These are phyloP conservation scores for Hermodice carunculata DNA, from an alignment of 2,888 invertebrate genomes.

Conservation along the genomic window DNA sequence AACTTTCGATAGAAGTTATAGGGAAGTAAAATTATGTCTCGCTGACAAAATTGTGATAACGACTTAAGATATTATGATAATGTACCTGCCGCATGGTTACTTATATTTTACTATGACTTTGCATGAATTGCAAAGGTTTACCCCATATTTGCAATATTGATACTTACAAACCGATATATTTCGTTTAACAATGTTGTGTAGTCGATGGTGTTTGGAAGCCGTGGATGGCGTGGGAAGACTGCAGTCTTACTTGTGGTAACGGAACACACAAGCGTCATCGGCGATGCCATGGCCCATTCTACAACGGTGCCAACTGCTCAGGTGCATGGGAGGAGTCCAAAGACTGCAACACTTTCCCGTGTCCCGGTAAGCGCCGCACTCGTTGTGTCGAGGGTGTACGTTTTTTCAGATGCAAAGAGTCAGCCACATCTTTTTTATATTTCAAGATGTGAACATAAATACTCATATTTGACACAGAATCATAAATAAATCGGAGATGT, in stretches of 20 bases:
- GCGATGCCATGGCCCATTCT: constrained; percentile 49
- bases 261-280: constrained; percentile 52
- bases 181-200: constrained; percentile 17
- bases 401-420: no score
- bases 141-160: no score
- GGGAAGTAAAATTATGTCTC: no score
- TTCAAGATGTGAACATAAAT: no score
- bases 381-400: background rate
- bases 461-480: no score
- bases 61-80: background rate
- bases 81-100: background rate
- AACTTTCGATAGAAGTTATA: no score
- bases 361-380: constrained; percentile 5
- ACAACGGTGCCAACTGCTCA: constrained; percentile 54
- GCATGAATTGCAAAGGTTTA: no score
- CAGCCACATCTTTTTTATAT: no score
- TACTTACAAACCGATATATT: no score
- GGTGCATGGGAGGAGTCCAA: constrained; percentile 46
- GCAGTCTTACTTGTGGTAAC: constrained; percentile 56
- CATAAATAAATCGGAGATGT: no score
- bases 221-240: constrained; percentile 55
- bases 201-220: constrained; percentile 58
- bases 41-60: background rate
- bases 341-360: constrained; percentile 50
- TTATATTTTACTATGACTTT: no score